Base-by-base conservation (phyloP, 2,113 vertebrate genomes). In the Cariama cristata region DNA sequence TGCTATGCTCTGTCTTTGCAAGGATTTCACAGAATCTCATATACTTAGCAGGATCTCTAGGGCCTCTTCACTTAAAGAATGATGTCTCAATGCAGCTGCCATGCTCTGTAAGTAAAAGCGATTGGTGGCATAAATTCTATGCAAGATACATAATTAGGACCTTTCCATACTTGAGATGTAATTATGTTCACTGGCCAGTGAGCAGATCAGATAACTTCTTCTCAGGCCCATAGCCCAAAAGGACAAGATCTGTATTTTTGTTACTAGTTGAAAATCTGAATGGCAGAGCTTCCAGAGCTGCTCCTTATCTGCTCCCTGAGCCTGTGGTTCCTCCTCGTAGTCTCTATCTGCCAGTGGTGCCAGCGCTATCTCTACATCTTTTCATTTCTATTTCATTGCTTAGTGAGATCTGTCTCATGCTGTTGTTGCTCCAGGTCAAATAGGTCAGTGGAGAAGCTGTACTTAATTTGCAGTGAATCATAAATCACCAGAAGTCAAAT, bases 371-470 rank as follows among this genome's bases (percentile, higher is more conserved):
- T 67, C 91, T 64, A 4, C 35, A 72, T 91, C 83, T 84, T 50
- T 40, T 24, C 18, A 20, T 74, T 55, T 91, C 33, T 58, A 0
- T 71, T 67, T 44, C 30, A 49, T 52, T 60, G 64, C 76, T 60
- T 8, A 16, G 17, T 58, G 63, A 92, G n/a, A 74, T 63, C 42
- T 1, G 0, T 20, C 49, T 92, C 71, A 30, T n/a, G 11, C 45
- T 79, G 89, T 63, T 89, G n/a, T 71, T 93, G 64, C 84, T 89
- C 35, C 76, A 44, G 89, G 89, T 47, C 63, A 89, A 74, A 71
- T 8, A 59, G 63, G 22, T 85, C 1, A 7, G 71, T 15, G 42
- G 32, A 79, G 72, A 50, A 86, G 55, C 79, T 74, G 22, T 53
- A 4, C n/a, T 56, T 72, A 53, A 23, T 72, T 59, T 20, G 18